These are phyloP conservation scores for Rhynchopsitta pachyrhyncha DNA, from an alignment of 2,113 vertebrate species.

Conservation along the genomic window DNA sequence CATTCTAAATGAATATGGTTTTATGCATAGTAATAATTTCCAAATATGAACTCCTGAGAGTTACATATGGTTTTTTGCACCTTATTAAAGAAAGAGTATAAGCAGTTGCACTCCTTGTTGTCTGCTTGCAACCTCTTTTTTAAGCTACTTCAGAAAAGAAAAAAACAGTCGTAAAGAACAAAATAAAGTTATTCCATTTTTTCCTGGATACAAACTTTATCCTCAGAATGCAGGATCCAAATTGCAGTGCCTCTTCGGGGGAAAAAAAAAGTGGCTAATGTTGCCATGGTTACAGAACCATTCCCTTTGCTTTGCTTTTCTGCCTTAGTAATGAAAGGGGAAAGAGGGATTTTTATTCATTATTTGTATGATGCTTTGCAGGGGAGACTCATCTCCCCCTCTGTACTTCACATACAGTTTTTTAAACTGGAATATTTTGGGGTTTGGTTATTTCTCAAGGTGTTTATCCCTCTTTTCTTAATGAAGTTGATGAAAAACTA, in stretches of 20 bases:
- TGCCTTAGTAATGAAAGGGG: slow-evolving; percentile 21
- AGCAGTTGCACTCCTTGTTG: background rate
- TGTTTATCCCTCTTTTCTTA: background rate
- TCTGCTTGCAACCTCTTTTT: background rate
- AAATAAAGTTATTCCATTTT: background rate
- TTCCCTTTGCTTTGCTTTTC: slow-evolving; percentile 43
- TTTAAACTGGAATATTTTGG: background rate
- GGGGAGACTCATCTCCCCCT: background rate
- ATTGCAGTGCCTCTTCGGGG: background rate
- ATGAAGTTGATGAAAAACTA: background rate
- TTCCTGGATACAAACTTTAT: background rate
- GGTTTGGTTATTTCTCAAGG: background rate
- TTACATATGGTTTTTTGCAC: background rate
- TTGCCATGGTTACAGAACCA: slow-evolving; percentile 57
- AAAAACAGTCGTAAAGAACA: background rate
- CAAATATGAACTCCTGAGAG: background rate
- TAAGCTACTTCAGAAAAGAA: background rate
- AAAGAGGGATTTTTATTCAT: slow-evolving; percentile 12
- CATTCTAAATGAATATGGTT: background rate
- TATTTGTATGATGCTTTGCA: background rate
- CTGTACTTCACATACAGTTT: background rate
- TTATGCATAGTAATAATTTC: background rate
- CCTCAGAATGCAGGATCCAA: slow-evolving; percentile 27
- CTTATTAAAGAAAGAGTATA: background rate
- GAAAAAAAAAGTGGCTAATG: background rate